Evolutionary conservation across 1,140 invertebrate species (phyloP), one percentile per base, ranked within the genome.

Genomic region (Drosophila equinoxialis): DNA sequence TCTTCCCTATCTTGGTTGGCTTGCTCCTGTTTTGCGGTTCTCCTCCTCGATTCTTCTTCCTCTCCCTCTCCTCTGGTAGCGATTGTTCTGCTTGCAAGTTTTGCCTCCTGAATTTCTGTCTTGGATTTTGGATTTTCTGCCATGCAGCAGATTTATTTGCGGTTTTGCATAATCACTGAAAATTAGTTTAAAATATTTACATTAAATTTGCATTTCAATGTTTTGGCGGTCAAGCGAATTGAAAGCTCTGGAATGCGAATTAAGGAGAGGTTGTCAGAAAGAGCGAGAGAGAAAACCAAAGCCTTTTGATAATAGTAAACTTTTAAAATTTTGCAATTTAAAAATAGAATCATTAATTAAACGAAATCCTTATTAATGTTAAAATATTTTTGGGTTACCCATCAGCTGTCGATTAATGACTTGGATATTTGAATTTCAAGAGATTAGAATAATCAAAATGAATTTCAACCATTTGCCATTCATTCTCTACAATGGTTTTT

Each of bases 121-220:
- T 60, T 68, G 55, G 81, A 64, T 73, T 82, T 54, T 35, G 23
- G 77, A 35, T 71, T 81, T 51, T 51, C 45, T 59, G 69, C 73
- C 83, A 79, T 83, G 79, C 82, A 80, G 84, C 79, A 87, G 83
- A 89, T 87, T 89, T 87, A 87, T 87, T 87, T 89, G 83, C 81
- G 83, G 84, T 77, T 87, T 87, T 87, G 84, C 83, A 87, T 87
- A 87, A 89, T 89, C 83, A 87, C 83, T 83, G 79, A 70, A 87
- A 86, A 86, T 87, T 86, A 87, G 83, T 83, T 80, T 86, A 87
- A 86, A 86, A 86, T 87, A 86, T 86, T 86, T 87, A 82, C 84
- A 83, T 86, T 87, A 68, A 78, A 86, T 86, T 86, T 86, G 83
- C 83, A 86, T 86, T 81, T 71, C 77, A 73, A 87, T 77, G 82